Percentiles rank a stretch among this genome's conserved stretches.
Conservation (phyloP, 2,113 vertebrate genomes). For the Coreoperca whiteheadi region DNA sequence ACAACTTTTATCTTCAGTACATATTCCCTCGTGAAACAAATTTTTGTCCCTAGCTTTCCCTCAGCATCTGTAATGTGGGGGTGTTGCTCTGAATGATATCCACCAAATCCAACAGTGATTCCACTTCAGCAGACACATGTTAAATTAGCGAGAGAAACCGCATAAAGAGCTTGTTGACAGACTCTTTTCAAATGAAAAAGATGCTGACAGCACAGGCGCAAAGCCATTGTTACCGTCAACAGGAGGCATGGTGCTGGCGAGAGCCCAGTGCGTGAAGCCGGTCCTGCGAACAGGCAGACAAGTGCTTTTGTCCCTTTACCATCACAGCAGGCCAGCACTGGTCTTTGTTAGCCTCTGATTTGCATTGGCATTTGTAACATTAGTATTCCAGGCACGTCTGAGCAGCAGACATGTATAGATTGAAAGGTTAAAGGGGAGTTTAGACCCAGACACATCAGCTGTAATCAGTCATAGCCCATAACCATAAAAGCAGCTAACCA, state of each 20-base stretch:
- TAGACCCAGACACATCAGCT: slow-evolving; percentile 71
- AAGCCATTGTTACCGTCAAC: slow-evolving; percentile 71
- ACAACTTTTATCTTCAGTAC: background rate
- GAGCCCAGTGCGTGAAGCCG: slow-evolving; percentile 16
- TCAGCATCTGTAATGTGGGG: slow-evolving; percentile 4
- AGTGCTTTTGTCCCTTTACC: slow-evolving; percentile 71
- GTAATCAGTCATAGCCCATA: slow-evolving; percentile 57
- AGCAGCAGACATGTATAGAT: slow-evolving; percentile 69
- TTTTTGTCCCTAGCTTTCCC: slow-evolving; percentile 12
- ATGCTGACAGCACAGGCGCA: slow-evolving; percentile 65
- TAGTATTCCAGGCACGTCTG: slow-evolving; percentile 78
- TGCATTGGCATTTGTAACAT: slow-evolving; percentile 77
- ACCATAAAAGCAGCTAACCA: slow-evolving; percentile 28
- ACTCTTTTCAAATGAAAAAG: slow-evolving; percentile 63
- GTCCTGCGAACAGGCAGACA: slow-evolving; percentile 53
- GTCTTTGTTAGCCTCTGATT: slow-evolving; percentile 77
- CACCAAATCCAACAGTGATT: slow-evolving; percentile 38
- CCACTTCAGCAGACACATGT: slow-evolving; percentile 37
- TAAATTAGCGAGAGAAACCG: slow-evolving; percentile 52
- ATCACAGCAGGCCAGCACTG: slow-evolving; percentile 62
- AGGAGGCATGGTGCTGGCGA: slow-evolving; percentile 46
- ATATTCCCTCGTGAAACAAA: slow-evolving; percentile 17
- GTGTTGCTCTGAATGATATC: slow-evolving; percentile 37
- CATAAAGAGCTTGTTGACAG: slow-evolving; percentile 66
- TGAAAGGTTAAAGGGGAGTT: slow-evolving; percentile 77